These are phyloP conservation scores for Mobula birostris DNA, from an alignment of 2,113 vertebrate genomes.

Conservation along the genomic window DNA sequence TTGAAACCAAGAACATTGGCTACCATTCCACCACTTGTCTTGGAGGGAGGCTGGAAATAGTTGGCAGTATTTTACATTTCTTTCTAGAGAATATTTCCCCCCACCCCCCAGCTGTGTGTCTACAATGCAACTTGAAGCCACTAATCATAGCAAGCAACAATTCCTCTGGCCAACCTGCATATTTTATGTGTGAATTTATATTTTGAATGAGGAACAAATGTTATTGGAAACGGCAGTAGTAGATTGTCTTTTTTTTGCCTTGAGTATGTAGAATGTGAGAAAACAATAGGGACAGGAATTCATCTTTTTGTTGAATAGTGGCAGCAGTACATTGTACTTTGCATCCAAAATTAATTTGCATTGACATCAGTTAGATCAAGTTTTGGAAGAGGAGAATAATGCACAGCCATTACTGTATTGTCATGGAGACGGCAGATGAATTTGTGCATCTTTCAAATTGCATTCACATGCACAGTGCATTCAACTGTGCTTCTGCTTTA, in stretches of 20 bases:
- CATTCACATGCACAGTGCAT: too few relatives aligned
- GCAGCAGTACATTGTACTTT: too few relatives aligned
- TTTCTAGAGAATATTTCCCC: too few relatives aligned
- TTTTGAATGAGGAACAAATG: too few relatives aligned
- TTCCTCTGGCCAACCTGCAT: background rate
- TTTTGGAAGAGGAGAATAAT: too few relatives aligned
- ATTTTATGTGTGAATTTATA: background rate
- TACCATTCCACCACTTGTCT: constrained; percentile 71
- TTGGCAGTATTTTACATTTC: background rate
- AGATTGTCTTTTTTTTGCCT: background rate
- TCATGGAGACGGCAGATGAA: too few relatives aligned
- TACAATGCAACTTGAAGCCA: background rate
- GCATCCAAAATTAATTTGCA: too few relatives aligned
- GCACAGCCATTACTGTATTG: too few relatives aligned
- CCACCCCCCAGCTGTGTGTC: background rate
- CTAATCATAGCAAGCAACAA: background rate
- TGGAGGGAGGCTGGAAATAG: constrained; percentile 53
- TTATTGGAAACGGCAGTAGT: background rate
- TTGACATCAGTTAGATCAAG: too few relatives aligned
- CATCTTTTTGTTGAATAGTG: too few relatives aligned
- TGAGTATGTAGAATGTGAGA: background rate
- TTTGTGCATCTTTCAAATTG: too few relatives aligned
- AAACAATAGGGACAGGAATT: too few relatives aligned
- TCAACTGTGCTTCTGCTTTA: background rate
- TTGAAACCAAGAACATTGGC: constrained; percentile 66